Percentiles rank a stretch among this genome's conserved stretches.
These are phyloP conservation scores for Steinernema carpocapsae DNA, from an alignment of 2,888 invertebrate genomes.

Conservation along the genomic window DNA sequence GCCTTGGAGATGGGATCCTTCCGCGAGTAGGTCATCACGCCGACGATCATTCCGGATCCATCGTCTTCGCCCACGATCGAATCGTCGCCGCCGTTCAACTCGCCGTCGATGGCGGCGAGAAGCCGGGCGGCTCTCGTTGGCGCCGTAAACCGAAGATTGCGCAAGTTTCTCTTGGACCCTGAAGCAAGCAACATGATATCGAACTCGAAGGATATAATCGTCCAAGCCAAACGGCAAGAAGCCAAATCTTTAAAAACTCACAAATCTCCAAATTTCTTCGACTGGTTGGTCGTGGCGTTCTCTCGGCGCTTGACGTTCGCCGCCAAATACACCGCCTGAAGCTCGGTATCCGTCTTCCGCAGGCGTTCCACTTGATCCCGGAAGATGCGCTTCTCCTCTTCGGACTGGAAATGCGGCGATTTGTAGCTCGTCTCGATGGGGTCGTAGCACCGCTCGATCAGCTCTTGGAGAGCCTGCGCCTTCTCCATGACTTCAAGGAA, in stretches of 20 bases:
- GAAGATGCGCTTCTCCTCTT: not conserved
- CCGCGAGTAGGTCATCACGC: slow-evolving; percentile 38
- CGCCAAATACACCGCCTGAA: not conserved
- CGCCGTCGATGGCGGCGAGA: slow-evolving; percentile 11
- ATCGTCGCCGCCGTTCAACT: not conserved
- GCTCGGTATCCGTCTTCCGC: not conserved
- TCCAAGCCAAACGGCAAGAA: too few relatives aligned
- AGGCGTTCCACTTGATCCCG: slow-evolving; percentile 21
- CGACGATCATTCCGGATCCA: slow-evolving; percentile 18
- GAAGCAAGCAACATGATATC: not conserved
- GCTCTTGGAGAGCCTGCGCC: not conserved
- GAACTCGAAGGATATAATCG: too few relatives aligned
- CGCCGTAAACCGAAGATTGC: not conserved
- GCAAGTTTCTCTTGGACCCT: not conserved
- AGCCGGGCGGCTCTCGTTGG: slow-evolving; percentile 23
- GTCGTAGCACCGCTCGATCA: slow-evolving; percentile 5
- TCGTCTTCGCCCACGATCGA: not conserved
- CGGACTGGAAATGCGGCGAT: slow-evolving; percentile 14
- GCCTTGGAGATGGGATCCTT: slow-evolving; percentile 52
- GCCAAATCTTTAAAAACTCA: not conserved
- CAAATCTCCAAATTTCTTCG: slow-evolving; percentile 3
- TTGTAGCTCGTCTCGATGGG: not conserved
- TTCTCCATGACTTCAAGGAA: slow-evolving; percentile 10
- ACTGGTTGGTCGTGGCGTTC: not conserved
- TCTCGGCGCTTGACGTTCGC: not conserved